Conservation (phyloP, 1,140 invertebrate species). For the Probaryconus sp. region DNA sequence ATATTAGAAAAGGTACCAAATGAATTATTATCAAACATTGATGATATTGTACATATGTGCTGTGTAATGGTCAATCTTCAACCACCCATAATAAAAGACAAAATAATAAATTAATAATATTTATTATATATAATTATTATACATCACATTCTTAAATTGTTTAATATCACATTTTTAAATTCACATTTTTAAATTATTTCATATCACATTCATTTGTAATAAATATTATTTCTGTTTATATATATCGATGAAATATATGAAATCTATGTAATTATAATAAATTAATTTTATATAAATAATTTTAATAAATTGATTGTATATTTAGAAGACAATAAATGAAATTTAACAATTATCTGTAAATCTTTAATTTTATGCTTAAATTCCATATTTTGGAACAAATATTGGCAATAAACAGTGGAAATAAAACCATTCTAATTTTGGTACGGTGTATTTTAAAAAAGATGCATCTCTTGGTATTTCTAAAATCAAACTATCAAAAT, state of each 20-base stretch:
- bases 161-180: too few relatives aligned
- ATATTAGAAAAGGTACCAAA: conserved; percentile 59
- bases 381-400: conserved; percentile 7
- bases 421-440: conserved; percentile 24
- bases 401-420: not conserved
- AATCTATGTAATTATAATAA: too few relatives aligned
- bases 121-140: conserved; percentile 5
- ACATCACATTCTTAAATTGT: too few relatives aligned
- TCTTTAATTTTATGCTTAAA: conserved; percentile 5
- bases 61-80: conserved; percentile 46
- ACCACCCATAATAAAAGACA: conserved; percentile 24
- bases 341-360: conserved; percentile 1
- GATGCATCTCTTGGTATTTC: conserved; percentile 13
- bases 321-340: not conserved
- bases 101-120: conserved; percentile 1
- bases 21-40: conserved; percentile 26
- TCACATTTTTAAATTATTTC: not conserved
- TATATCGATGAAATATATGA: too few relatives aligned
- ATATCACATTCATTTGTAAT: too few relatives aligned
- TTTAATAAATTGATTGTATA: not conserved
- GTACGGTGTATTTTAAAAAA: conserved; percentile 1
- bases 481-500: conserved; percentile 12
- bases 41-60: conserved; percentile 40
- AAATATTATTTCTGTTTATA: too few relatives aligned
- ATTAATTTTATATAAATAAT: too few relatives aligned